Conservation (phyloP, 2,113 vertebrate genomes). For the Pandion haliaetus region DNA sequence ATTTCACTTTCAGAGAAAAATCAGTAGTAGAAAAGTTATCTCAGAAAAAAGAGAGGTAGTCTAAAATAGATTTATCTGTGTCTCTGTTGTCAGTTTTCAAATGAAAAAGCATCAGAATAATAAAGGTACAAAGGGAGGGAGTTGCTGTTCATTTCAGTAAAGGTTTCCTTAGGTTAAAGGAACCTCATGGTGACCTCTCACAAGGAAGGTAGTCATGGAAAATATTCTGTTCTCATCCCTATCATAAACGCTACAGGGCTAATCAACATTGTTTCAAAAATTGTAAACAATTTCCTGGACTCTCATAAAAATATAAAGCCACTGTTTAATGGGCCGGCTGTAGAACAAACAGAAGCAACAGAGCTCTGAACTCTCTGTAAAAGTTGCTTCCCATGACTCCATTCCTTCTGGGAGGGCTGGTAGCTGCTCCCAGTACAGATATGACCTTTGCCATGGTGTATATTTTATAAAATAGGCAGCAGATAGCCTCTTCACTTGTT, state of each 20-base stretch:
- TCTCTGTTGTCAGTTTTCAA: background rate
- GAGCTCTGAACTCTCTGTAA: too few species aligned
- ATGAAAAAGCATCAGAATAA: background rate
- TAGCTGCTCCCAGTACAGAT: background rate
- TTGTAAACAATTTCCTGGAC: background rate
- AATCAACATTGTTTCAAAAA: background rate
- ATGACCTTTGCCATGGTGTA: rapidly evolving
- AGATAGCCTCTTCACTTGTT: background rate
- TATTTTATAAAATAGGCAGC: background rate
- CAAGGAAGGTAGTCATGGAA: background rate
- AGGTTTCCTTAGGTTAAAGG: background rate
- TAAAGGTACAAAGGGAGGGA: background rate
- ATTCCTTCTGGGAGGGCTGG: background rate
- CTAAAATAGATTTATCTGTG: background rate
- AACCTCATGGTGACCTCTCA: background rate
- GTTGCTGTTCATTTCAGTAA: background rate
- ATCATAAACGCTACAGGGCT: background rate
- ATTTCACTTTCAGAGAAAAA: background rate
- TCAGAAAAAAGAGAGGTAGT: background rate
- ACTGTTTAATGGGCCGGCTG: background rate
- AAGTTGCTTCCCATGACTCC: background rate
- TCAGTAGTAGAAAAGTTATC: background rate
- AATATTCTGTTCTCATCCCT: background rate
- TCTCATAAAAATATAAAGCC: background rate
- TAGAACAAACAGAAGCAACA: background rate